Percentiles rank a stretch among this genome's conserved stretches.
Evolutionary conservation across 2,113 vertebrate species (phyloP).

Genomic region (Okapia johnstoni): DNA sequence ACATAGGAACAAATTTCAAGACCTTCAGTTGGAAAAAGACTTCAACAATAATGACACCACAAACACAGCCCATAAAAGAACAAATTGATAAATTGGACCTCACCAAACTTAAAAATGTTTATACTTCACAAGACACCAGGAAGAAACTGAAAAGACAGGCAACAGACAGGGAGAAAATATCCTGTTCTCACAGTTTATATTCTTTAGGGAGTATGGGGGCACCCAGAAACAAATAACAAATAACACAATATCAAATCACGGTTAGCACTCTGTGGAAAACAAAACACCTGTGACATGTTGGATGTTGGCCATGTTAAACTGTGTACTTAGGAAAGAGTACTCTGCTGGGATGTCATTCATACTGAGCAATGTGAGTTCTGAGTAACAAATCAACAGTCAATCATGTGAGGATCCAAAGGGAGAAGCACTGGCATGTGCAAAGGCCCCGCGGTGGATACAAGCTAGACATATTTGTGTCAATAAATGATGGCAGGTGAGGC

Average conservation of each 20-base stretch:
- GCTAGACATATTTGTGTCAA: not conserved
- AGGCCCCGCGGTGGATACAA: not conserved
- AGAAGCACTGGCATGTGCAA: not conserved
- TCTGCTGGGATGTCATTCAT: not conserved
- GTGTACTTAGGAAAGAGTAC: not conserved
- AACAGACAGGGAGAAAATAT: not conserved
- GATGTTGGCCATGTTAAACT: not conserved
- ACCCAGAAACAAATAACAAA: not conserved
- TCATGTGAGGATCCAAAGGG: not conserved
- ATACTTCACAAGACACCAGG: not conserved
- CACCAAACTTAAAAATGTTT: not conserved
- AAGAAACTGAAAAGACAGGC: not conserved
- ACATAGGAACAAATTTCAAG: not conserved
- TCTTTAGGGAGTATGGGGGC: not conserved
- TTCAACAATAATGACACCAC: not conserved
- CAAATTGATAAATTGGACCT: not conserved
- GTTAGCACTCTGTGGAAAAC: not conserved
- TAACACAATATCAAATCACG: not conserved
- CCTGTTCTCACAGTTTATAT: not conserved
- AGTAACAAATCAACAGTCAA: not conserved
- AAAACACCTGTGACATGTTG: not conserved
- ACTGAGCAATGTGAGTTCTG: not conserved
- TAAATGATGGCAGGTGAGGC: not conserved
- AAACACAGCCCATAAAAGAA: not conserved
- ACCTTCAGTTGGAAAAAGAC: not conserved